Percentiles rank a stretch among this genome's conserved stretches.
phyloP scores from a whole-genome alignment of 2,113 vertebrate species.

The Myrmecobius fasciatus region DNA sequence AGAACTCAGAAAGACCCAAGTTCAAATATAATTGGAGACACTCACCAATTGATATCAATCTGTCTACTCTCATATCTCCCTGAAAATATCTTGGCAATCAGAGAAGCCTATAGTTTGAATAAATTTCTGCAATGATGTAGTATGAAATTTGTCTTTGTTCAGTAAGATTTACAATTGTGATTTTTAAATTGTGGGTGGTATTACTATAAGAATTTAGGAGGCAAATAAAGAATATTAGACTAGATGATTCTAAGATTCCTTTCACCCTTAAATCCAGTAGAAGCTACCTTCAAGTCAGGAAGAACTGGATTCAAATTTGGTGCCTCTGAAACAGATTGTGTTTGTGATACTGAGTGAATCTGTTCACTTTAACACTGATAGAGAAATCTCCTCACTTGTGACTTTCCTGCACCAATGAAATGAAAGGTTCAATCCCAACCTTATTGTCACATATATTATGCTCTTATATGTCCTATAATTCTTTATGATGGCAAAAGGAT shows the following conservation, averaged over 20 bases:
- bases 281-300: background rate
- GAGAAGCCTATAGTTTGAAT: background rate
- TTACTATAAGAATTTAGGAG: background rate
- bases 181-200: background rate
- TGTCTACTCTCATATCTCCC: background rate
- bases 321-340: background rate
- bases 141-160: background rate
- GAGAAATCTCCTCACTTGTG: background rate
- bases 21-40: background rate
- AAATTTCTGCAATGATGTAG: background rate
- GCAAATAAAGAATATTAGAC: background rate
- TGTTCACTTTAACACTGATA: background rate
- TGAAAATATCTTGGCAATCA: background rate
- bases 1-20: background rate
- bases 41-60: background rate
- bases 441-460: background rate
- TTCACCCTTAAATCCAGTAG: background rate
- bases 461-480: background rate
- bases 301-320: background rate
- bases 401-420: background rate
- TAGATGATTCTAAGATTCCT: background rate
- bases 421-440: background rate
- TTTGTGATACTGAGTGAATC: background rate
- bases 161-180: background rate
- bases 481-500: background rate